phyloP scores from a whole-genome alignment of 2,113 vertebrate genomes.

The Protobothrops flavoviridis region DNA sequence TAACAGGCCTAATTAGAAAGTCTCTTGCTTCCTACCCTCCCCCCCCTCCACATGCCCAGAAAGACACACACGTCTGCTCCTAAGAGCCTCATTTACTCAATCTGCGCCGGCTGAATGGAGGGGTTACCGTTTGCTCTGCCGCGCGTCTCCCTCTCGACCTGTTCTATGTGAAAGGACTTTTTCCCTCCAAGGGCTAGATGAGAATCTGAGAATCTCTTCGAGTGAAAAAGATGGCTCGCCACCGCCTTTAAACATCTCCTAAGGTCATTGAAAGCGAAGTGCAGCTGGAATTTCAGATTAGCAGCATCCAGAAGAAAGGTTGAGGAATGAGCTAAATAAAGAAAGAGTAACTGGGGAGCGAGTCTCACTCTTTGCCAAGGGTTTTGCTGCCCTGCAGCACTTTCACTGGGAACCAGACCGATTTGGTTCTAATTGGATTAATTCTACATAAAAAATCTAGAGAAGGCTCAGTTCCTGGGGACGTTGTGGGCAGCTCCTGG shows the following conservation, averaged over 20 bases:
- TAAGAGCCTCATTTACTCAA: constrained; percentile 8
- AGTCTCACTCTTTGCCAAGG: neutral
- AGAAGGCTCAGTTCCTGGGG: neutral
- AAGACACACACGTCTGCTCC: neutral
- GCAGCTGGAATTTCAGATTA: neutral
- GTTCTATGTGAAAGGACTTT: neutral
- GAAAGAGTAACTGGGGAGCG: neutral
- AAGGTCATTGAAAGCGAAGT: neutral
- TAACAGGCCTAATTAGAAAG: constrained; percentile 3
- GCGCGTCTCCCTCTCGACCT: neutral
- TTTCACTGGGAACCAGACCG: too few species aligned
- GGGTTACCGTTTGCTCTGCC: neutral
- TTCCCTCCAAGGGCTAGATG: neutral
- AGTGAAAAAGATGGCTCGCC: neutral
- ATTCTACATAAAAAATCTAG: neutral
- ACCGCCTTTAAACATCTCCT: neutral
- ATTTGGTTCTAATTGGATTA: neutral
- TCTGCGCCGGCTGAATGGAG: neutral
- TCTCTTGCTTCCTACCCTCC: accelerated
- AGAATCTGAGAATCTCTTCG: neutral
- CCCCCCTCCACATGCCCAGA: accelerated
- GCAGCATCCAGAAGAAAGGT: neutral
- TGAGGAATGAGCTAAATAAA: too few species aligned
- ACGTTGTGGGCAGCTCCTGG: neutral
- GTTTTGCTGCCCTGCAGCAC: neutral